Evolutionary conservation across 2,888 invertebrate species (phyloP).

Genomic region (Eulithis prunata): DNA sequence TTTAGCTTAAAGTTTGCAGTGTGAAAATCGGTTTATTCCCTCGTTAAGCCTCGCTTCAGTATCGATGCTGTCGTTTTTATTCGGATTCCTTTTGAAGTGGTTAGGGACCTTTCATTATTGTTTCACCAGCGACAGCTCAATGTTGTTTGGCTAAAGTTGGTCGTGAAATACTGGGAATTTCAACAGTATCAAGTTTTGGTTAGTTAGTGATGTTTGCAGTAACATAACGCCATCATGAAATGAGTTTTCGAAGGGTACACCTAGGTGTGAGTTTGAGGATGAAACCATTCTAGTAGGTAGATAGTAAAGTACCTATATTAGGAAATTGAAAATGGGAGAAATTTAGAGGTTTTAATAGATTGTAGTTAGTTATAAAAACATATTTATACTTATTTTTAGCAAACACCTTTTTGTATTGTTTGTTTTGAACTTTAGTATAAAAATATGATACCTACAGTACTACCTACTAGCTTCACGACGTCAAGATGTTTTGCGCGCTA

Average conservation of each 20-base stretch:
- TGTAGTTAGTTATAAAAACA: too few relatives aligned
- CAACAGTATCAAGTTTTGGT: not conserved
- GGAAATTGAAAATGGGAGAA: too few relatives aligned
- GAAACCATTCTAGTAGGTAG: too few relatives aligned
- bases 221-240: too few relatives aligned
- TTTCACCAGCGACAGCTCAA: too few relatives aligned
- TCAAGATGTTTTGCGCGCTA: not conserved
- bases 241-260: not conserved
- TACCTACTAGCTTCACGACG: not conserved
- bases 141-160: not conserved
- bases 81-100: conserved; percentile 24
- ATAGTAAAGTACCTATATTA: too few relatives aligned
- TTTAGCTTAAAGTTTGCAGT: conserved; percentile 55
- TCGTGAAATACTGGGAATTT: not conserved
- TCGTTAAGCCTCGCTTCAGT: conserved; percentile 40
- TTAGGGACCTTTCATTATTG: conserved; percentile 9
- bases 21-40: conserved; percentile 46
- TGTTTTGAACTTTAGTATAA: not conserved
- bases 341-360: too few relatives aligned
- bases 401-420: too few relatives aligned
- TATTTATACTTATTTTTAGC: too few relatives aligned
- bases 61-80: conserved; percentile 23
- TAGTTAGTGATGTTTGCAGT: not conserved
- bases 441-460: not conserved
- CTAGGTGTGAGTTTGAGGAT: not conserved